Base-by-base conservation (phyloP, 2,797 vertebrate genomes). In the Naso thynnoides region DNA sequence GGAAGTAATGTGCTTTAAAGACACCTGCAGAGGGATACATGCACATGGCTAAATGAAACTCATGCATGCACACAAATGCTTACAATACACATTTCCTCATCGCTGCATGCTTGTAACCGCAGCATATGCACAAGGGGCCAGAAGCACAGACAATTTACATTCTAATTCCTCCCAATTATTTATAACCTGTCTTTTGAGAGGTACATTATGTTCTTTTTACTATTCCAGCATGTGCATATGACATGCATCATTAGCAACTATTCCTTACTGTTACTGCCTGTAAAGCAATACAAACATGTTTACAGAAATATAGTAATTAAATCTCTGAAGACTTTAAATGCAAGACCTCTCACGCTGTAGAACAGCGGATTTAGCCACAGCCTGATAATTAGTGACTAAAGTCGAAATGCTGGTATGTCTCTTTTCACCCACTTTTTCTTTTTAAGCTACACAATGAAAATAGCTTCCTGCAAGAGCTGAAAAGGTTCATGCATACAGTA, bases 81-180 rank as follows among this genome's bases (percentile, higher is more conserved):
- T 54, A 36, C 26, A 48, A 72, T 23, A 47, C 47, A 38, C 31
- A 68, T 39, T 42, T 48, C 18, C 9, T 50, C 36, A 49, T 76
- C 55, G 57, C 24, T 65, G 23, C n/a, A 52, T 64, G 52, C 62
- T 67, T n/a, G 67, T 29, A 23, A 36, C 49, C 3, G 31, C 54
- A 56, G 65, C 47, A 65, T n/a, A 67, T 71, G 45, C 59, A 74
- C 54, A 48, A 18, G 36, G 42, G 45, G 8, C 23, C 27, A 39
- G n/a, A 69, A 47, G 11, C 27, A 58, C 48, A n/a, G 19, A 69
- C 14, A 26, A n/a, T 68, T 71, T 56, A 24, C 13, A 78, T 73
- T 18, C 61, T 47, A 57, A 68, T 58, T 63, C 16, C 33, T 63
- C 45, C 29, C 1, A 16, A 7, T 61, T 36, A 54, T 26, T 42